Conservation (phyloP, 2,797 vertebrate species). For the Falco naumanni region DNA sequence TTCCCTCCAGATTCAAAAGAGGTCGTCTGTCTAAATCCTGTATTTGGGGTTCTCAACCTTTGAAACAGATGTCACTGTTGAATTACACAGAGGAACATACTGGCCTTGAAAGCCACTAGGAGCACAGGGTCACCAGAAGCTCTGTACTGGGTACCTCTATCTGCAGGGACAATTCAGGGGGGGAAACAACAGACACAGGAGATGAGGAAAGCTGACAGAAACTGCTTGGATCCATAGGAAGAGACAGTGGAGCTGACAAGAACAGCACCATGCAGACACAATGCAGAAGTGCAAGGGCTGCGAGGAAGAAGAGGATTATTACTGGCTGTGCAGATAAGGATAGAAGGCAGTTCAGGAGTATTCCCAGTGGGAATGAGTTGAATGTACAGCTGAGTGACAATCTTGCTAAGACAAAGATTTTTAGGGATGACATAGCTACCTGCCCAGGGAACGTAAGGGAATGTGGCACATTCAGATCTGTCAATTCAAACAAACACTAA, state of each 20-base stretch:
- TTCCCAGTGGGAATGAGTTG: not conserved
- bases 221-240: not conserved
- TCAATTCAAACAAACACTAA: not conserved
- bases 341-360: not conserved
- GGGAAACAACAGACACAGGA: not conserved
- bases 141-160: not conserved
- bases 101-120: not conserved
- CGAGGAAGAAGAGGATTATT: not conserved
- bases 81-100: not conserved
- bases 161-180: not conserved
- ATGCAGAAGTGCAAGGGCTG: not conserved
- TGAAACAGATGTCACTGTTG: not conserved
- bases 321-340: not conserved
- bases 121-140: not conserved
- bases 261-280: not conserved
- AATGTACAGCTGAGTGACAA: not conserved
- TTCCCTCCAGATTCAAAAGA: not conserved
- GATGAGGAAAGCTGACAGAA: not conserved
- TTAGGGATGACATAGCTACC: not conserved
- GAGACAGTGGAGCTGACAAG: not conserved
- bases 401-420: not conserved
- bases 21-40: not conserved
- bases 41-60: not conserved
- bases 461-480: not conserved
- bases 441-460: not conserved